These are phyloP conservation scores for Neomonachus schauinslandi DNA, from an alignment of 2,113 vertebrate species.

Conservation along the genomic window DNA sequence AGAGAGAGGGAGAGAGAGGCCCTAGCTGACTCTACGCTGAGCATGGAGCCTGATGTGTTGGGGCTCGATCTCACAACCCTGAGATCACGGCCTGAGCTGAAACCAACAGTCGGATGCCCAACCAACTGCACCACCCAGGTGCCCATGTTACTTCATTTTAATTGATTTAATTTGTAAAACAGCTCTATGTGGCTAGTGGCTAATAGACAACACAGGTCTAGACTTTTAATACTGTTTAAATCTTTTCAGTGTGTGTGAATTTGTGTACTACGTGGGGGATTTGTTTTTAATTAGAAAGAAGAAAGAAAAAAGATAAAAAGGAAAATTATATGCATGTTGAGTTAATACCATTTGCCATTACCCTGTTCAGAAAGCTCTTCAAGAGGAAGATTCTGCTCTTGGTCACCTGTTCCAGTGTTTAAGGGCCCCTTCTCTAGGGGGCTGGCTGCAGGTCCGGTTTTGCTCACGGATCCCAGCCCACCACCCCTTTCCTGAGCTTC, in stretches of 20 bases:
- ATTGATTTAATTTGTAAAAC: not conserved
- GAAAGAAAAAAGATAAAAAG: not conserved
- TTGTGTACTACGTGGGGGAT: too few species aligned
- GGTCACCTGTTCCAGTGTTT: too few species aligned
- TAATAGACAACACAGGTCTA: not conserved
- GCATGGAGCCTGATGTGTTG: not conserved
- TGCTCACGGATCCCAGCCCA: not conserved
- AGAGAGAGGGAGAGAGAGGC: not conserved
- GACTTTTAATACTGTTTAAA: not conserved
- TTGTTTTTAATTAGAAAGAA: not conserved
- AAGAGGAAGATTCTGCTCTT: not conserved
- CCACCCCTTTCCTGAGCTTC: not conserved
- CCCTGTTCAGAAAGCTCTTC: not conserved
- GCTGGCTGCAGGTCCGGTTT: not conserved
- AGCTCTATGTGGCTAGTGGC: not conserved
- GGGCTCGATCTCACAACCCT: not conserved
- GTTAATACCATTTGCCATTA: not conserved
- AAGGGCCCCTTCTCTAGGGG: not conserved
- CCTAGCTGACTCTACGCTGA: not conserved
- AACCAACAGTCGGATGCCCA: not conserved
- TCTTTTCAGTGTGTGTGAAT: not conserved
- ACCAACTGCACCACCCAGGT: not conserved
- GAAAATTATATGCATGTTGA: rapidly evolving
- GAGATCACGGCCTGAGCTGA: not conserved
- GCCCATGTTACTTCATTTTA: not conserved